Percentiles rank a stretch among this genome's conserved stretches.
These are phyloP conservation scores for Ptychobarbus kaznakovi DNA, from an alignment of 2,797 vertebrate species.

Conservation along the genomic window DNA sequence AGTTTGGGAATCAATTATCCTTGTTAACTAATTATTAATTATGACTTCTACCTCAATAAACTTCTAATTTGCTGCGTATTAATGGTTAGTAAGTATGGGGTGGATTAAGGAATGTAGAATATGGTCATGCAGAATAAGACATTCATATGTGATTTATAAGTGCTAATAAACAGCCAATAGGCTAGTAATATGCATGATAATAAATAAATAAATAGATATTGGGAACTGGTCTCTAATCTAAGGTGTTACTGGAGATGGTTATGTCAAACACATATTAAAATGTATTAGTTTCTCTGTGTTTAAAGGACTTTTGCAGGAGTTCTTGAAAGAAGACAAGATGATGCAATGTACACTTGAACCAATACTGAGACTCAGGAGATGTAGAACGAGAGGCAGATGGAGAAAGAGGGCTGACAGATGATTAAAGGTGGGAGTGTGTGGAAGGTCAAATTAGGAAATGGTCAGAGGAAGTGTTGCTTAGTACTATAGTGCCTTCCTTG, in stretches of 20 bases:
- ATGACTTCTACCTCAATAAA: background rate
- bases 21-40: background rate
- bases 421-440: slow-evolving; percentile 13
- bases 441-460: slow-evolving; percentile 25
- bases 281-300: too few species aligned
- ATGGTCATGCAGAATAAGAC: background rate
- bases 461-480: background rate
- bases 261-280: background rate
- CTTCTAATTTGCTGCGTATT: background rate
- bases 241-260: background rate
- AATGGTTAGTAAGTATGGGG: background rate
- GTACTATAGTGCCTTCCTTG: background rate
- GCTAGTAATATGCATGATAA: background rate
- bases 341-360: too few species aligned
- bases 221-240: background rate
- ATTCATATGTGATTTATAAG: background rate
- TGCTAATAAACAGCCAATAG: background rate
- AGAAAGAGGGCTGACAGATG: background rate
- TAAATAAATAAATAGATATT: background rate
- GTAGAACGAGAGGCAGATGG: background rate
- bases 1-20: background rate
- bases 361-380: background rate
- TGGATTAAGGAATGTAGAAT: background rate
- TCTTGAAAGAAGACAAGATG: background rate
- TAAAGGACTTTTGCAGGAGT: background rate